Percentiles rank a stretch among this genome's conserved stretches.
Evolutionary conservation across 2,113 vertebrate genomes (phyloP).

Genomic region (Cromileptes altivelis): DNA sequence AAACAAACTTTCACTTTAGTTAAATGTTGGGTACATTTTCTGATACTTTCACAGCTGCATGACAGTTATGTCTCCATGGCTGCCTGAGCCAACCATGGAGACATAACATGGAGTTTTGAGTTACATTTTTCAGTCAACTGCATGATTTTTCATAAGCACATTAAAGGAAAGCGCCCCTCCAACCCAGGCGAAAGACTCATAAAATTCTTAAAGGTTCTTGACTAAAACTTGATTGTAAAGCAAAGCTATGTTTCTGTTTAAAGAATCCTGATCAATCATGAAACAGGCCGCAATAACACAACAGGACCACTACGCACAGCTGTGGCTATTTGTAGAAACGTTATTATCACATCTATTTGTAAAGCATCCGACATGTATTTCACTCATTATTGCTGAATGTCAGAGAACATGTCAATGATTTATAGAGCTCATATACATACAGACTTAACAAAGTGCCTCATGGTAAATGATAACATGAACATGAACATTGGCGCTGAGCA

Average conservation of each 20-base stretch:
- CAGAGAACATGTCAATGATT: not conserved
- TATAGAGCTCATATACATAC: not conserved
- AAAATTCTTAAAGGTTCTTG: not conserved
- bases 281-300: not conserved
- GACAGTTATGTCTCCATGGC: not conserved
- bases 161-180: not conserved
- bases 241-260: not conserved
- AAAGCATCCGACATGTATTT: not conserved
- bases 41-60: not conserved
- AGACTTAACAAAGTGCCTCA: not conserved
- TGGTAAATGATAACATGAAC: not conserved
- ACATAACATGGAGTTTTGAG: too few species aligned
- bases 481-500: not conserved
- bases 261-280: not conserved
- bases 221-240: not conserved
- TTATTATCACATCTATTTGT: not conserved
- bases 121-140: not conserved
- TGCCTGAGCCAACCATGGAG: not conserved
- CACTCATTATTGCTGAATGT: not conserved
- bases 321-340: not conserved
- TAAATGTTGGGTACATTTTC: not conserved
- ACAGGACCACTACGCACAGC: not conserved
- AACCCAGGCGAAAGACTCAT: not conserved
- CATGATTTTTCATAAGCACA: not conserved
- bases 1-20: conserved; percentile 3